These are phyloP conservation scores for Myotis planiceps DNA, from an alignment of 2,797 vertebrate species.

Conservation along the genomic window DNA sequence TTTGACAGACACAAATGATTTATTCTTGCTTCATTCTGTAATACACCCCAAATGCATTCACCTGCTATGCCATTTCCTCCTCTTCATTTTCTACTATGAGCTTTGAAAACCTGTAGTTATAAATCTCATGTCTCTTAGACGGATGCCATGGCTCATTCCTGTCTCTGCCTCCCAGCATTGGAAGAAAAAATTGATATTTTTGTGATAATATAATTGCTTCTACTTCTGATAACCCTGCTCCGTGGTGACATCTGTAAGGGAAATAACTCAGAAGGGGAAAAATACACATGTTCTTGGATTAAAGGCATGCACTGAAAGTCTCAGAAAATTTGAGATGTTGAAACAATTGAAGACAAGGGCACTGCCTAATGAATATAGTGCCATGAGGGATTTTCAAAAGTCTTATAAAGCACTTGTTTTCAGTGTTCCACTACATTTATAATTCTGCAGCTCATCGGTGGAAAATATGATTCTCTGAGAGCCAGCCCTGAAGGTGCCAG, in stretches of 20 bases:
- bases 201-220: slow-evolving; percentile 44
- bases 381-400: not conserved
- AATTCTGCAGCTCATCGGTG: not conserved
- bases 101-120: not conserved
- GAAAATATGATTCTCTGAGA: not conserved
- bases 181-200: slow-evolving; percentile 16
- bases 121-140: not conserved
- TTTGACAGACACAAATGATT: not conserved
- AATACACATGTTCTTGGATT: not conserved
- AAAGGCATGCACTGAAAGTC: not conserved
- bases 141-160: not conserved
- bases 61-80: not conserved
- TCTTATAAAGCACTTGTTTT: not conserved
- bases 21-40: not conserved
- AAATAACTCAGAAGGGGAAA: not conserved
- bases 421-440: not conserved
- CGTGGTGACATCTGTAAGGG: not conserved
- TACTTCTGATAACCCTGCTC: not conserved
- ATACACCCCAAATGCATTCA: not conserved
- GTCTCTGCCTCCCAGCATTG: not conserved
- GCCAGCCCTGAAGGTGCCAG: not conserved
- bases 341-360: not conserved
- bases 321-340: not conserved
- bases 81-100: slow-evolving; percentile 19
- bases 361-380: not conserved